Evolutionary conservation across 2,113 vertebrate genomes (phyloP).

Genomic region (Progne subis): DNA sequence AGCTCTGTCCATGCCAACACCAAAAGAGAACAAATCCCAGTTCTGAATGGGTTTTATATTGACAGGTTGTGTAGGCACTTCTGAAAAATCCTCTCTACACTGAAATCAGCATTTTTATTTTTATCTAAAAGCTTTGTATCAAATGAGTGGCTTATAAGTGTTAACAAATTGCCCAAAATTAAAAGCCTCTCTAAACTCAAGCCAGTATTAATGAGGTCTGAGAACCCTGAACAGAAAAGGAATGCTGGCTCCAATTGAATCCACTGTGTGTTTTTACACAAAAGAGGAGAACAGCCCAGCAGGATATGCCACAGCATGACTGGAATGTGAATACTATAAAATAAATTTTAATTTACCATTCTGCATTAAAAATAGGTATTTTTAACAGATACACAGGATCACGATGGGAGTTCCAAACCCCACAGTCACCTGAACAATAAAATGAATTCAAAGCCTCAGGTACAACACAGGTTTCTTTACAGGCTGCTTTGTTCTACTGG

Average conservation of each 20-base stretch:
- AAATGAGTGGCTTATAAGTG: neutral
- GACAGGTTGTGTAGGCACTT: neutral
- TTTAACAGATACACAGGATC: neutral
- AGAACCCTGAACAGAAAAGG: constrained; percentile 21
- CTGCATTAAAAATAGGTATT: neutral
- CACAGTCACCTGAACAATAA: neutral
- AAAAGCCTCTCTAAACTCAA: constrained; percentile 29
- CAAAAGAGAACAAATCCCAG: constrained; percentile 42
- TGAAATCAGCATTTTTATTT: constrained; percentile 37
- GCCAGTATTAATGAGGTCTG: neutral
- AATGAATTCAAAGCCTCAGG: neutral
- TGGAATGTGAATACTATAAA: neutral
- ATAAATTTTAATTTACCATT: neutral
- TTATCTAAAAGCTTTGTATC: neutral
- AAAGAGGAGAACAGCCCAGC: constrained; percentile 26
- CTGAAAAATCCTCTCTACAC: constrained; percentile 25
- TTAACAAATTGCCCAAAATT: neutral
- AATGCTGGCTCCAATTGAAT: neutral
- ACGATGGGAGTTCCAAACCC: neutral
- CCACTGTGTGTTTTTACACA: neutral
- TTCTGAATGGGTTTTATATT: constrained; percentile 37
- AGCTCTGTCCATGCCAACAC: neutral
- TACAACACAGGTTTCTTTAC: neutral
- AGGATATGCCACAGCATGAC: neutral
- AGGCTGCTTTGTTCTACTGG: neutral